These are phyloP conservation scores for Misgurnus anguillicaudatus DNA, from an alignment of 2,113 vertebrate species.

Conservation along the genomic window DNA sequence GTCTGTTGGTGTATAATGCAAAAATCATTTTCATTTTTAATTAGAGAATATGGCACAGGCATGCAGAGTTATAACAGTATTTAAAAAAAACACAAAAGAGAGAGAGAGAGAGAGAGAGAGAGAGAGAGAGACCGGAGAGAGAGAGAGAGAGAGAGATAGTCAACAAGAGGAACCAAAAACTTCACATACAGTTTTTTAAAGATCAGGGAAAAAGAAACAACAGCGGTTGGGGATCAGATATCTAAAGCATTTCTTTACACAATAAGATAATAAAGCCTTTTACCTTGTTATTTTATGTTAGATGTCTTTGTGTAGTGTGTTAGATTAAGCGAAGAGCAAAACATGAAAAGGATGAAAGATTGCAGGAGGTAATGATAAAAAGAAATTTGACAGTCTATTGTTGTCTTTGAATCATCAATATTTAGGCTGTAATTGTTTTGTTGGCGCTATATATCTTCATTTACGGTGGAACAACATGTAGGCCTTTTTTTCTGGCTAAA, in stretches of 20 bases:
- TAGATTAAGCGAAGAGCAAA: constrained; percentile 62
- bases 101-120: constrained; percentile 11
- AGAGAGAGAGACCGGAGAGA: background rate
- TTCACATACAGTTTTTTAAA: constrained; percentile 63
- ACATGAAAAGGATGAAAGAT: constrained; percentile 70
- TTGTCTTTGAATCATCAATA: constrained; percentile 96
- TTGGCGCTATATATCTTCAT: constrained; percentile 94
- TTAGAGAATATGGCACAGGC: constrained; percentile 66
- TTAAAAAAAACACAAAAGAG: constrained; percentile 36
- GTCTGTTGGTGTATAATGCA: constrained; percentile 72
- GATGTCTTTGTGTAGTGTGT: constrained; percentile 68
- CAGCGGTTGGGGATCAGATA: constrained; percentile 67
- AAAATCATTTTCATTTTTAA: constrained; percentile 74
- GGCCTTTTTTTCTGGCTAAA: constrained; percentile 84
- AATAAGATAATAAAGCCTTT: constrained; percentile 60
- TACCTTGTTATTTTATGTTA: constrained; percentile 71
- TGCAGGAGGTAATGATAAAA: constrained; percentile 79
- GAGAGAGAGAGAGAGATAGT: background rate
- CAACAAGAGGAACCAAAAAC: constrained; percentile 43
- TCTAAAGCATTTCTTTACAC: constrained; percentile 65
- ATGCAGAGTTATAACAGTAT: constrained; percentile 68
- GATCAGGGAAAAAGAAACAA: constrained; percentile 63
- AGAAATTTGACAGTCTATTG: constrained; percentile 91
- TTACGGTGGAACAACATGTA: constrained; percentile 88
- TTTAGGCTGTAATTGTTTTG: constrained; percentile 95